Evolutionary conservation across 2,888 invertebrate species (phyloP).

Genomic region (Xanthorhoe designata): DNA sequence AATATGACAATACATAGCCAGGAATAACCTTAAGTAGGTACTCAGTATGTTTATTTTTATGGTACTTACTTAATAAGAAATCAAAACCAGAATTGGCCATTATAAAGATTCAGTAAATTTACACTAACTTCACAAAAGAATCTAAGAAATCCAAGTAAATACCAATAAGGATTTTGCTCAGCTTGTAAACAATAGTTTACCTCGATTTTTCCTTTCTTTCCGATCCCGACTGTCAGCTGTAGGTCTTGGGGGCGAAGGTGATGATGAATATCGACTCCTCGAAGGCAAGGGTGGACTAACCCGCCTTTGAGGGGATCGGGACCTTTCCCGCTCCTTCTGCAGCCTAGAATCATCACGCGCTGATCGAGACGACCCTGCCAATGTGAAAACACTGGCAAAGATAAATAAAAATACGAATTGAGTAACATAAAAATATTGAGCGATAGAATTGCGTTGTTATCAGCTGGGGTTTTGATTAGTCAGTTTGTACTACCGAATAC

Average conservation of each 20-base stretch:
- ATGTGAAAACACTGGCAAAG: constrained; percentile 92
- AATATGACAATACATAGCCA: no score
- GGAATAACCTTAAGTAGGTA: no score
- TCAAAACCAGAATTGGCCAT: no score
- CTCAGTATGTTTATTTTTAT: no score
- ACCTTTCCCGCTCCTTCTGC: constrained; percentile 56
- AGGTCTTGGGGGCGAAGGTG: constrained; percentile 45
- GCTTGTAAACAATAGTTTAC: constrained; percentile 14
- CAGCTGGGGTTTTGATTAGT: constrained; percentile 25
- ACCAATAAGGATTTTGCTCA: no score
- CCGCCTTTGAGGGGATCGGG: constrained; percentile 49
- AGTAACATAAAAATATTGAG: constrained; percentile 48
- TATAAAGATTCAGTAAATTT: no score
- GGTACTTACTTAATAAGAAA: no score
- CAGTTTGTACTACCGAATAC: constrained; percentile 47
- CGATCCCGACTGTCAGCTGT: constrained; percentile 54
- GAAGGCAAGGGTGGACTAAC: constrained; percentile 67
- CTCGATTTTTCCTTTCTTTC: constrained; percentile 48
- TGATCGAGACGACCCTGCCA: constrained; percentile 88
- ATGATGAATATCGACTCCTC: constrained; percentile 53
- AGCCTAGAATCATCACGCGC: constrained; percentile 84
- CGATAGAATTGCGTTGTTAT: constrained; percentile 30
- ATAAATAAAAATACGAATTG: constrained; percentile 80
- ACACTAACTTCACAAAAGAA: no score
- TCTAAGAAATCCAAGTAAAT: no score